Percentiles rank a stretch among this genome's conserved stretches.
These are phyloP conservation scores for Dendropsophus ebraccatus DNA, from an alignment of 2,113 vertebrate species.

Conservation along the genomic window DNA sequence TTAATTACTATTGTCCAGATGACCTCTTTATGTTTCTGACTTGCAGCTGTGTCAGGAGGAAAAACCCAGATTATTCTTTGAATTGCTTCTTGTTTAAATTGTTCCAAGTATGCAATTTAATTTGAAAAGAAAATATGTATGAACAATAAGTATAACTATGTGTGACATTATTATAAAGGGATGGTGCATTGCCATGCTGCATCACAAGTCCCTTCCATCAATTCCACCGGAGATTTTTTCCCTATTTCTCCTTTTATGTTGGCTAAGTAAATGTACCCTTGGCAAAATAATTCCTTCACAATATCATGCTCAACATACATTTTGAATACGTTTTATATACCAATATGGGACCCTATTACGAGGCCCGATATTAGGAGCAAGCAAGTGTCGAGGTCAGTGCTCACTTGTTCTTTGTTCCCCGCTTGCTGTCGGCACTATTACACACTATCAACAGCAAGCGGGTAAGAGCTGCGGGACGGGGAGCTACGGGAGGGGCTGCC, in stretches of 20 bases:
- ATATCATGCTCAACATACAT: not conserved
- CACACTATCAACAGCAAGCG: too few relatives aligned
- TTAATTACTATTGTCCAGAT: constrained; percentile 57
- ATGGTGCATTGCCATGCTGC: not conserved
- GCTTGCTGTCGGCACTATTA: too few relatives aligned
- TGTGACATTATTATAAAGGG: constrained; percentile 29
- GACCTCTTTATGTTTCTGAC: constrained; percentile 58
- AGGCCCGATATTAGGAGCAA: too few relatives aligned
- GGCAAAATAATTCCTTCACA: not conserved
- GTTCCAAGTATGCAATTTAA: constrained; percentile 41
- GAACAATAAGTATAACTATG: constrained; percentile 35
- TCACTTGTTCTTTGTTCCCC: too few relatives aligned
- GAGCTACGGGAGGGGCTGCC: too few relatives aligned
- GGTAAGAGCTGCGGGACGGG: too few relatives aligned
- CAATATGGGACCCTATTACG: too few relatives aligned
- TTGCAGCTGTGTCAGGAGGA: constrained; percentile 57
- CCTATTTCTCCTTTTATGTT: not conserved
- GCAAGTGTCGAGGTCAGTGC: too few relatives aligned
- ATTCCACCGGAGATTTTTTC: not conserved
- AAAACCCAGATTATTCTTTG: constrained; percentile 43
- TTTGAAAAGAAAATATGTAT: constrained; percentile 36
- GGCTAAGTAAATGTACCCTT: not conserved
- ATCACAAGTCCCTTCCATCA: not conserved
- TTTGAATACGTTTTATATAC: too few relatives aligned
- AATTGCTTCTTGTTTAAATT: constrained; percentile 37